Percentiles rank a stretch among this genome's conserved stretches.
Conservation (phyloP, 1,140 invertebrate genomes). For the Mycetomoellerius zeteki region DNA sequence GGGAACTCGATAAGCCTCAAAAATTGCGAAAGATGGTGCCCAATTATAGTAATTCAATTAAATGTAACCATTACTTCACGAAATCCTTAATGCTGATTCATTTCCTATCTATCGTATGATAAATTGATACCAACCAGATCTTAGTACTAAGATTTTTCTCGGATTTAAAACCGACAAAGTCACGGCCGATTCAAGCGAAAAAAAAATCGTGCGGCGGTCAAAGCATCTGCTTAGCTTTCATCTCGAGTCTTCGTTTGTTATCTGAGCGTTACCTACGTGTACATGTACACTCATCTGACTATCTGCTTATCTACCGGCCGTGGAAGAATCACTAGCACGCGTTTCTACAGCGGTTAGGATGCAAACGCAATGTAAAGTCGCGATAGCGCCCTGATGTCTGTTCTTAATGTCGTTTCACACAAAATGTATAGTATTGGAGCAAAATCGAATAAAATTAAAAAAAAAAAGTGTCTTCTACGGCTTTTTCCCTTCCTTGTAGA, state of each 20-base stretch:
- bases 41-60: background rate
- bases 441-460: background rate
- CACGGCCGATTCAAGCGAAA: constrained; percentile 54
- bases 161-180: constrained; percentile 50
- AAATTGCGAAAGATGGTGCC: background rate
- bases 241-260: constrained; percentile 58
- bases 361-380: constrained; percentile 77
- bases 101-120: background rate
- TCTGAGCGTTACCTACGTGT: constrained; percentile 75
- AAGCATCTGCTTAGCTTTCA: constrained; percentile 67
- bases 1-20: background rate
- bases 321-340: constrained; percentile 74
- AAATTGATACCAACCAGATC: constrained; percentile 14
- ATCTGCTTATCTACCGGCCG: constrained; percentile 77
- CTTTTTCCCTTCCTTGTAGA: background rate
- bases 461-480: background rate
- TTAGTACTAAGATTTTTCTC: background rate
- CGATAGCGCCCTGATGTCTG: constrained; percentile 71
- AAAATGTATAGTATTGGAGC: background rate
- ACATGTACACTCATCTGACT: constrained; percentile 75
- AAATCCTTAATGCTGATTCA: background rate
- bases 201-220: constrained; percentile 48
- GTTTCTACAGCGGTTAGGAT: constrained; percentile 73
- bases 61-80: background rate
- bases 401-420: constrained; percentile 49